Conservation (phyloP, 2,888 invertebrate genomes). For the Polymixis flavicincta region DNA sequence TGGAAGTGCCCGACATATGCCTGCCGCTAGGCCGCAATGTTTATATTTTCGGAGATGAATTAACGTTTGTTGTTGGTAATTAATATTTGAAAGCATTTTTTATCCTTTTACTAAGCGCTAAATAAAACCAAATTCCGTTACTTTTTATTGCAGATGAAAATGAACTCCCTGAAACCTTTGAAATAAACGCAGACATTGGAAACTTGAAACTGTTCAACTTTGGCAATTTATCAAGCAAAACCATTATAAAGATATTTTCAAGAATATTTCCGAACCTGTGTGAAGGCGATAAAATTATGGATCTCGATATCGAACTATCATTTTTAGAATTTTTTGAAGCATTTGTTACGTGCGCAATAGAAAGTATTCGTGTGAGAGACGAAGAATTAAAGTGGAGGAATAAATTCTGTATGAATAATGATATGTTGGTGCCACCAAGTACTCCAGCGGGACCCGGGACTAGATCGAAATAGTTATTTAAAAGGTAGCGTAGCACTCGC, state of each 20-base stretch:
- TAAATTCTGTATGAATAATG: conserved; percentile 57
- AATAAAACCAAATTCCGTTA: background rate
- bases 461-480: conserved; percentile 39
- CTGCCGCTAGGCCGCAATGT: conserved; percentile 78
- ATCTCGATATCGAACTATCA: conserved; percentile 88
- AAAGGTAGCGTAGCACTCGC: background rate
- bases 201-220: conserved; percentile 81
- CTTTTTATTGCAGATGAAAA: conserved; percentile 70
- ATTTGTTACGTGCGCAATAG: conserved; percentile 84
- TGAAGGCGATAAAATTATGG: conserved; percentile 77
- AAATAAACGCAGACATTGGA: conserved; percentile 48
- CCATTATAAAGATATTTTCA: conserved; percentile 78
- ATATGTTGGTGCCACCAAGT: conserved; percentile 43
- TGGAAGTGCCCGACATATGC: conserved; percentile 70
- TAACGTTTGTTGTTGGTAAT: conserved; percentile 78
- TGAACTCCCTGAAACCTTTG: conserved; percentile 41
- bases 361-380: conserved; percentile 79
- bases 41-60: conserved; percentile 81
- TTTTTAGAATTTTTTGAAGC: conserved; percentile 92
- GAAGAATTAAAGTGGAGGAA: conserved; percentile 73
- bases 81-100: background rate
- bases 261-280: conserved; percentile 88
- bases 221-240: conserved; percentile 79
- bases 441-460: conserved; percentile 35
- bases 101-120: background rate